Conservation (phyloP, 2,113 vertebrate species). For the Maccullochella peelii region DNA sequence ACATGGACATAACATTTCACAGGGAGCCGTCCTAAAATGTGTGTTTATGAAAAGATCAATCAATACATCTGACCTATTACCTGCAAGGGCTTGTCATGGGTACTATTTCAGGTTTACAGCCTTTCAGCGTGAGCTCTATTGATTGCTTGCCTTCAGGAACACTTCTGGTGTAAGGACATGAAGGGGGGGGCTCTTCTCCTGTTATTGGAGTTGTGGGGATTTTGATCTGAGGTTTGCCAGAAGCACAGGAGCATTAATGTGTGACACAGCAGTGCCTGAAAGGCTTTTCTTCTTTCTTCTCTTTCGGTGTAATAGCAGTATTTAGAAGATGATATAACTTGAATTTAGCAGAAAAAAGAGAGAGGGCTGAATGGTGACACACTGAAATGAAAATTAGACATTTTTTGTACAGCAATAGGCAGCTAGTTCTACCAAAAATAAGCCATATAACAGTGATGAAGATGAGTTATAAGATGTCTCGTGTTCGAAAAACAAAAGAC, state of each 20-base stretch:
- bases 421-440: neutral
- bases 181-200: conserved; percentile 39
- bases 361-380: neutral
- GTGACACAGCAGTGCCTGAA: conserved; percentile 10
- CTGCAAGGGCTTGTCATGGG: conserved; percentile 77
- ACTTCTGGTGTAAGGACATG: conserved; percentile 69
- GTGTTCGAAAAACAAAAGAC: conserved; percentile 38
- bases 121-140: conserved; percentile 76
- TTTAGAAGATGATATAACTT: conserved; percentile 31
- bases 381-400: neutral
- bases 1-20: conserved; percentile 60
- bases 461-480: conserved; percentile 18
- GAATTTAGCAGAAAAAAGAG: neutral
- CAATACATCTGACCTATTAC: conserved; percentile 81
- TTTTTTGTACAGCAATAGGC: neutral
- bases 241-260: conserved; percentile 43
- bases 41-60: conserved; percentile 79
- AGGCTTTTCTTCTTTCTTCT: conserved; percentile 3
- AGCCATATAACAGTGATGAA: neutral
- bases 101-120: conserved; percentile 80
- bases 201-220: conserved; percentile 56
- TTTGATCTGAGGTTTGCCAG: conserved; percentile 43
- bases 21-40: conserved; percentile 63
- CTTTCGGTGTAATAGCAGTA: conserved; percentile 15
- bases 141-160: conserved; percentile 78